Percentiles rank a stretch among this genome's conserved stretches.
These are phyloP conservation scores for Chrysolina americana DNA, from an alignment of 2,888 invertebrate genomes.

Conservation along the genomic window DNA sequence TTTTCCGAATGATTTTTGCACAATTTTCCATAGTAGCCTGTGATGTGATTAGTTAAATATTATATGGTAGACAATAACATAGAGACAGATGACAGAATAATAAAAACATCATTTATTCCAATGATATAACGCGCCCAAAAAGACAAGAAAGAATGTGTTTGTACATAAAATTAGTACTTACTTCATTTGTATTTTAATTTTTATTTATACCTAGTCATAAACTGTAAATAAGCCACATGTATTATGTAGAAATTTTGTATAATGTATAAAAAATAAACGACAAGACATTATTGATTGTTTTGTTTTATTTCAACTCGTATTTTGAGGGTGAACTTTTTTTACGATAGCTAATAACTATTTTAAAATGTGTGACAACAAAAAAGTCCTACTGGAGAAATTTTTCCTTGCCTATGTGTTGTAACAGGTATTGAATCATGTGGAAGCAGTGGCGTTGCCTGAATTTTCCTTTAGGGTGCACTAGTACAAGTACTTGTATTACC, in stretches of 20 bases:
- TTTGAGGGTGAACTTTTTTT: not conserved
- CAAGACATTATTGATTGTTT: not conserved
- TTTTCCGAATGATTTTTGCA: not conserved
- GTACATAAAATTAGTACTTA: slow-evolving; percentile 24
- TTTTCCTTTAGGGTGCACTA: no score
- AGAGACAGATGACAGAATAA: not conserved
- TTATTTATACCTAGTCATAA: slow-evolving; percentile 28
- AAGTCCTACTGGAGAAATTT: no score
- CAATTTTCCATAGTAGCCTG: not conserved
- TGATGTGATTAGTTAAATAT: slow-evolving; percentile 2
- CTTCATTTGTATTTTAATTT: slow-evolving; percentile 6
- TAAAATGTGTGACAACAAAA: no score
- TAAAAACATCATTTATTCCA: not conserved
- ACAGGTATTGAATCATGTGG: no score
- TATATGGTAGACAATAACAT: slow-evolving; percentile 5
- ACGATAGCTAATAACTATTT: not conserved
- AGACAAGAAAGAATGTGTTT: not conserved
- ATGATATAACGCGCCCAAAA: not conserved
- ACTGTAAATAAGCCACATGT: slow-evolving; percentile 26
- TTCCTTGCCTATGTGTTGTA: no score
- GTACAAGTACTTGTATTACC: no score
- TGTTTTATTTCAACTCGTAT: not conserved
- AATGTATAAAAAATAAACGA: slow-evolving; percentile 28
- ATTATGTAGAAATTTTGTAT: slow-evolving; percentile 33
- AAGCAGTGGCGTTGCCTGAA: no score